Base-by-base conservation (phyloP, 2,797 vertebrate genomes). In the Poeciliopsis paucimaculata region DNA sequence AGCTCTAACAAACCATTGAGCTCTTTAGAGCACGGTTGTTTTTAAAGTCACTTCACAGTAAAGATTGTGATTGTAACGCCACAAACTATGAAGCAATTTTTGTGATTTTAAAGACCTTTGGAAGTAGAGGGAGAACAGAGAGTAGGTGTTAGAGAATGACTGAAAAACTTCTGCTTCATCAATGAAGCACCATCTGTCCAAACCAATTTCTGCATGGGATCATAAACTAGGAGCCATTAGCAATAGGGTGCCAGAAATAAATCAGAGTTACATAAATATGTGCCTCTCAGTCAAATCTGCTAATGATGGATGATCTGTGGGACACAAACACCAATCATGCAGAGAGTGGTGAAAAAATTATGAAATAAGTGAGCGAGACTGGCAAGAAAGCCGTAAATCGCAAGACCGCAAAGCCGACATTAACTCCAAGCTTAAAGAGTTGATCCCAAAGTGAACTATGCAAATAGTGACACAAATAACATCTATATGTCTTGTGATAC, bases 111-210 rank as follows among this genome's bases (percentile, higher is more conserved):
- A 72, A 71, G 45, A 16, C 26, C 8, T 28, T 28, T 28, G 23
- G 41, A 71, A 45, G 26, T 46, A 28, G n/a, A 23, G 46, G 36
- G 95, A 94, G 90, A 72, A 82, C 76, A 75, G 74, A 64, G 77
- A 72, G 73, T 13, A 75, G 78, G 72, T 75, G 82, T 83, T 62
- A 77, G 75, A 88, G 47, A 88, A 86, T 82, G 92, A 88, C 90
- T 86, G 83, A 89, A 86, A 86, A 94, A 91, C 86, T 92, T 95
- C 89, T 92, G 87, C 85, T 86, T 92, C 81, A 78, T 85, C 90
- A 86, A 87, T 87, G 89, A 93, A 93, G 87, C 84, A 36, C 93
- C 95, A 94, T 97, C 95, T 96, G 94, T 95, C 95, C 95, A 95
- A 91, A 94, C 94, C 88, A 93, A 94, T 91, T 89, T 83, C 83